Conservation (phyloP, 2,113 vertebrate species). For the Archilochus colubris region DNA sequence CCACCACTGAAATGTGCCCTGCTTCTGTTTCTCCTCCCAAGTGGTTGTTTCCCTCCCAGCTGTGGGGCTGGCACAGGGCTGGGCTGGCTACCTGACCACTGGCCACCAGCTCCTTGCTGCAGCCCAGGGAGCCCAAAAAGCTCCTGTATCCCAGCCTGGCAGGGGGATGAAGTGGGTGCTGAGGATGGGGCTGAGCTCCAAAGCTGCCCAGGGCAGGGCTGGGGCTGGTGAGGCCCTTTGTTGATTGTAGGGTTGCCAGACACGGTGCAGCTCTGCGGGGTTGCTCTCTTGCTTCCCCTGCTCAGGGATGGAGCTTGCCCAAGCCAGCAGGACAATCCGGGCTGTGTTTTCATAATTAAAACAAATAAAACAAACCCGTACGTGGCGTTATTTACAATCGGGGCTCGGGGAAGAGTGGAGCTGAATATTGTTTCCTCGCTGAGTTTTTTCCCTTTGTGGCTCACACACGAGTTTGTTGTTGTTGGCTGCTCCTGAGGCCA, state of each 20-base stretch:
- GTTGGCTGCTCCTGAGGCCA: slow-evolving; percentile 20
- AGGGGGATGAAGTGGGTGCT: accelerated
- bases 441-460: slow-evolving; percentile 46
- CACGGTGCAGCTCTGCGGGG: background rate
- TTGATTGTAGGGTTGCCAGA: background rate
- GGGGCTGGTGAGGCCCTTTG: background rate
- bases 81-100: background rate
- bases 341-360: slow-evolving; percentile 39
- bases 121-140: background rate
- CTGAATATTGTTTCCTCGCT: slow-evolving; percentile 26
- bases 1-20: background rate
- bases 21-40: background rate
- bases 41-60: background rate
- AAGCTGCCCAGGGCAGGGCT: background rate
- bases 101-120: no score
- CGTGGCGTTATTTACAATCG: background rate
- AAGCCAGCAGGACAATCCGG: slow-evolving; percentile 33
- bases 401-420: background rate
- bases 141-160: background rate
- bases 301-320: background rate
- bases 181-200: accelerated
- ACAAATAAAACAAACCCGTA: slow-evolving; percentile 12
- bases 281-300: background rate
- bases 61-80: background rate
- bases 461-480: slow-evolving; percentile 51